Percentiles rank a stretch among this genome's conserved stretches.
phyloP scores from a whole-genome alignment of 2,113 vertebrate genomes.

The Azemiops feae region DNA sequence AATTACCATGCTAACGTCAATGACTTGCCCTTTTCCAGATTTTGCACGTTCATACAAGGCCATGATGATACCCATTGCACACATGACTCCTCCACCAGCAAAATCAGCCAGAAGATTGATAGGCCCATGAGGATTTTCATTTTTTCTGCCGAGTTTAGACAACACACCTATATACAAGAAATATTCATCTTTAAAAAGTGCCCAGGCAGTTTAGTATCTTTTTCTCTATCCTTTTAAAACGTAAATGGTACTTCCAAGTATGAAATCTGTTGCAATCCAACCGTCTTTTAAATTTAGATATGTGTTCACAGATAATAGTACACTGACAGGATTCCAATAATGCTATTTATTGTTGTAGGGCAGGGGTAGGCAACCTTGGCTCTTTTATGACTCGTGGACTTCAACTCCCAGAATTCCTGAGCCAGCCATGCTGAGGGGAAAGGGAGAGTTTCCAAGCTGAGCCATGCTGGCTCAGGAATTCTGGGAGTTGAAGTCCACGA shows the following conservation, averaged over 20 bases:
- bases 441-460: too few species aligned
- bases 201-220: neutral
- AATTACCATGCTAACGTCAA: slow-evolving; percentile 92
- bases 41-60: slow-evolving; percentile 84
- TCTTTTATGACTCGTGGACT: too few species aligned
- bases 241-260: neutral
- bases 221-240: neutral
- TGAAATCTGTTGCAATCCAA: neutral
- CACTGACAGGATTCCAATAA: neutral
- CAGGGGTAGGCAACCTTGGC: too few species aligned
- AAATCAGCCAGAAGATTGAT: slow-evolving; percentile 93
- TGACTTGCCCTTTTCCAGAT: slow-evolving; percentile 88
- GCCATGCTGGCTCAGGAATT: too few species aligned
- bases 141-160: slow-evolving; percentile 82
- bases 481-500: too few species aligned
- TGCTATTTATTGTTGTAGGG: neutral
- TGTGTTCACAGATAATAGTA: neutral
- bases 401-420: too few species aligned
- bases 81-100: slow-evolving; percentile 85
- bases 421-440: too few species aligned
- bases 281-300: neutral
- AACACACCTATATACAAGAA: slow-evolving; percentile 78
- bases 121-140: slow-evolving; percentile 83
- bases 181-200: slow-evolving; percentile 7
- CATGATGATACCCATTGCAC: slow-evolving; percentile 83